phyloP scores from a whole-genome alignment of 1,140 invertebrate species.

The Drosophila arizonae region DNA sequence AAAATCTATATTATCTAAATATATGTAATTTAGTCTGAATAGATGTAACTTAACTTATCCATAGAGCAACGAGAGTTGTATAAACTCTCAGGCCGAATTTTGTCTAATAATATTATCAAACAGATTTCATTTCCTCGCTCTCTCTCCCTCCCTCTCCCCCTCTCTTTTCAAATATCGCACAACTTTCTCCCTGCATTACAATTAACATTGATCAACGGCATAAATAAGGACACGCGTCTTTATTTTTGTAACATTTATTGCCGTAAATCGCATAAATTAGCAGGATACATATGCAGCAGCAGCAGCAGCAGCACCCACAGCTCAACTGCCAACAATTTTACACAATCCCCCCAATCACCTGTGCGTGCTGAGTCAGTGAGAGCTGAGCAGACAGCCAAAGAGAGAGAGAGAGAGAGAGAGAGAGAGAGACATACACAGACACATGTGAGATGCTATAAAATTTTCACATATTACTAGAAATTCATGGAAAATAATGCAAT shows the following conservation, averaged over 20 bases:
- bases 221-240: slow-evolving; percentile 21
- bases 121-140: background rate
- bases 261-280: slow-evolving; percentile 64
- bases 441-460: slow-evolving; percentile 59
- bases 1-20: too few species aligned
- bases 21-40: too few species aligned
- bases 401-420: too few species aligned
- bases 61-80: too few species aligned
- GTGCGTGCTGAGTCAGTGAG: slow-evolving; percentile 30
- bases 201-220: slow-evolving; percentile 42
- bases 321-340: background rate
- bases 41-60: too few species aligned
- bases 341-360: slow-evolving; percentile 40
- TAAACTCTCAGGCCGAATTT: too few species aligned
- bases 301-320: background rate
- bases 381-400: slow-evolving; percentile 1
- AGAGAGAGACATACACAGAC: background rate
- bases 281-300: background rate
- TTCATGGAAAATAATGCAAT: slow-evolving; percentile 82
- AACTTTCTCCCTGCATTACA: background rate
- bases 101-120: too few species aligned
- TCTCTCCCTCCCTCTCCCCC: too few species aligned
- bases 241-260: slow-evolving; percentile 7
- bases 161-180: too few species aligned
- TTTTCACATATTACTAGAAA: slow-evolving; percentile 74